phyloP scores from a whole-genome alignment of 2,113 vertebrate species.

The Baryphthengus martii region DNA sequence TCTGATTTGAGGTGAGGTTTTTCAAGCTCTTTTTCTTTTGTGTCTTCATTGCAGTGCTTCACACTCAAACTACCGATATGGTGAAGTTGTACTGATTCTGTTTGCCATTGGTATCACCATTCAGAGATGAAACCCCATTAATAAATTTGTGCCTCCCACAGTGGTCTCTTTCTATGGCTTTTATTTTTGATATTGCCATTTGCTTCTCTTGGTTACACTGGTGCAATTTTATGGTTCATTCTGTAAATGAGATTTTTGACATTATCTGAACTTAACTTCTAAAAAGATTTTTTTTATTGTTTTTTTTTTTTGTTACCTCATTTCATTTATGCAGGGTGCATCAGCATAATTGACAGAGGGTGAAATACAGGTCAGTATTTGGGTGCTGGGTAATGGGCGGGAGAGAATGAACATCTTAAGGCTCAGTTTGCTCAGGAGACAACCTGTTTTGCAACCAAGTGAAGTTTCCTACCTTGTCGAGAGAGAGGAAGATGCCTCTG shows the following conservation, averaged over 20 bases:
- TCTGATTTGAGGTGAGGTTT: neutral
- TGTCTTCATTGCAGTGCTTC: neutral
- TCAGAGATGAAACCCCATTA: neutral
- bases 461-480: neutral
- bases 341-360: neutral
- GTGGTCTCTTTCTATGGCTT: neutral
- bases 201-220: neutral
- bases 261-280: neutral
- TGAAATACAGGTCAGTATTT: neutral
- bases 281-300: neutral
- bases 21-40: neutral
- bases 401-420: neutral
- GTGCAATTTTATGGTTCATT: neutral
- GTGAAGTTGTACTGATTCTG: neutral
- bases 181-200: neutral
- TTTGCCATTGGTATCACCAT: neutral
- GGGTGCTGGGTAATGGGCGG: neutral
- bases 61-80: neutral
- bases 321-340: neutral
- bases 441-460: neutral
- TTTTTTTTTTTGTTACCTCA: neutral
- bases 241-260: neutral
- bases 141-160: neutral
- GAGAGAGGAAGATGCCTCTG: conserved; percentile 10
- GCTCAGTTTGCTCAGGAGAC: neutral